Percentiles rank a stretch among this genome's conserved stretches.
Evolutionary conservation across 2,888 invertebrate genomes (phyloP).

Genomic region (Rutpela maculata): DNA sequence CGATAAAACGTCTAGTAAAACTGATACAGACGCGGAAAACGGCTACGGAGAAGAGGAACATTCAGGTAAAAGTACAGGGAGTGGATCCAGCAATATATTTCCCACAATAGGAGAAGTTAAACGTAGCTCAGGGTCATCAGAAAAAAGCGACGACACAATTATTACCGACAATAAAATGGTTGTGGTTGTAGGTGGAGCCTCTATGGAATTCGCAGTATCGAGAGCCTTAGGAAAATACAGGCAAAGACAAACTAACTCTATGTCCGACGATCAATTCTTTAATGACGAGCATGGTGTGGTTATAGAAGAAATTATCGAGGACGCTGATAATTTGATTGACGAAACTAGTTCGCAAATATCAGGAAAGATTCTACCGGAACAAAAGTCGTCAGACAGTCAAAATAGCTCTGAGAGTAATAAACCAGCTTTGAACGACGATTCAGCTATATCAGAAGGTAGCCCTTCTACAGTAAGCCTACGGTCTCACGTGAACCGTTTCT

Average conservation of each 20-base stretch:
- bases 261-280: slow-evolving; percentile 81
- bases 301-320: slow-evolving; percentile 64
- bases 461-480: slow-evolving; percentile 80
- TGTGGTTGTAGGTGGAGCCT: slow-evolving; percentile 78
- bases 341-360: slow-evolving; percentile 46
- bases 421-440: slow-evolving; percentile 73
- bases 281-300: slow-evolving; percentile 61
- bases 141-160: slow-evolving; percentile 79
- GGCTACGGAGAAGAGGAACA: slow-evolving; percentile 78
- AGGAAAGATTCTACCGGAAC: slow-evolving; percentile 59
- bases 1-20: slow-evolving; percentile 71
- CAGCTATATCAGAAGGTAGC: slow-evolving; percentile 79
- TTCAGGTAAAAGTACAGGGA: slow-evolving; percentile 78
- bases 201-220: slow-evolving; percentile 90
- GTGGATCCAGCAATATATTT: slow-evolving; percentile 80
- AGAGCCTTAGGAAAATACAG: slow-evolving; percentile 88
- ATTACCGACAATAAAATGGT: slow-evolving; percentile 73
- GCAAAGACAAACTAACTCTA: slow-evolving; percentile 82
- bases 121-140: slow-evolving; percentile 76
- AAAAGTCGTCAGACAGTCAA: slow-evolving; percentile 67
- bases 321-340: slow-evolving; percentile 49
- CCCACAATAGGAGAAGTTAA: slow-evolving; percentile 86
- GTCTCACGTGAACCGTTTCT: slow-evolving; percentile 78
- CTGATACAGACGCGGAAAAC: slow-evolving; percentile 54
- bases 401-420: slow-evolving; percentile 61